A percentile compares a stretch with the other conserved stretches of the same genome.
Evolutionary conservation across 2,888 invertebrate species (phyloP).

Genomic region (Drosophila siamana): DNA sequence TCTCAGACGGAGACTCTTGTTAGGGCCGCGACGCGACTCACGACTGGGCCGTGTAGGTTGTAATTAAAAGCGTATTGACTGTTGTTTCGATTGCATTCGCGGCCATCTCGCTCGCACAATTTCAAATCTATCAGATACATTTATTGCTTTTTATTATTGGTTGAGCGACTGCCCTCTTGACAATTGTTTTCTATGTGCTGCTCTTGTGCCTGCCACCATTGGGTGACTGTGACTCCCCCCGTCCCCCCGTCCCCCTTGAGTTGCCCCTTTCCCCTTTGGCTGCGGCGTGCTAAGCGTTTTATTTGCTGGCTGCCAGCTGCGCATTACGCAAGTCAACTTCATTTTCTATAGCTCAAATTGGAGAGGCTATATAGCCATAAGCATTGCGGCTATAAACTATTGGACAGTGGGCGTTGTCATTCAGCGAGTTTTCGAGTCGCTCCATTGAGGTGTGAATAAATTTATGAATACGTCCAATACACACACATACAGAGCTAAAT

Average conservation of each 20-base stretch:
- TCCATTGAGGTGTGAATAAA: slow-evolving; percentile 74
- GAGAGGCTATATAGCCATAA: slow-evolving; percentile 52
- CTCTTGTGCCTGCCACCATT: slow-evolving; percentile 58
- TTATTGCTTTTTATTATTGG: slow-evolving; percentile 59
- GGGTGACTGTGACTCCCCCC: slow-evolving; percentile 23
- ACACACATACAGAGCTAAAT: not conserved
- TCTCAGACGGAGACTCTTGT: slow-evolving; percentile 56
- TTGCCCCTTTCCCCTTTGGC: not conserved
- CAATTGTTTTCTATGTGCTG: slow-evolving; percentile 47
- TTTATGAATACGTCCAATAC: slow-evolving; percentile 53
- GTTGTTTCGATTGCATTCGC: slow-evolving; percentile 62
- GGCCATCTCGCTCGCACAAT: slow-evolving; percentile 57
- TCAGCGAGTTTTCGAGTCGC: slow-evolving; percentile 54
- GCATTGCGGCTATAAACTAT: slow-evolving; percentile 62
- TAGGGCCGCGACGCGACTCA: slow-evolving; percentile 56
- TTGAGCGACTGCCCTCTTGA: slow-evolving; percentile 45
- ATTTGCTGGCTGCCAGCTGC: slow-evolving; percentile 63
- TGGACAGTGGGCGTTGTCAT: slow-evolving; percentile 75
- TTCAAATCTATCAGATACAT: slow-evolving; percentile 40
- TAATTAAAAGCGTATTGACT: slow-evolving; percentile 80
- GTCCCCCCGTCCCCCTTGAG: not conserved
- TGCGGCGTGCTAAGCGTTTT: slow-evolving; percentile 41
- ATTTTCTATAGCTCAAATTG: slow-evolving; percentile 65
- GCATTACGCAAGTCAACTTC: slow-evolving; percentile 80
- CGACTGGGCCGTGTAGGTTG: slow-evolving; percentile 59